Base-by-base conservation (phyloP, 1,140 invertebrate species). In the Akabosia matsudoensis region DNA sequence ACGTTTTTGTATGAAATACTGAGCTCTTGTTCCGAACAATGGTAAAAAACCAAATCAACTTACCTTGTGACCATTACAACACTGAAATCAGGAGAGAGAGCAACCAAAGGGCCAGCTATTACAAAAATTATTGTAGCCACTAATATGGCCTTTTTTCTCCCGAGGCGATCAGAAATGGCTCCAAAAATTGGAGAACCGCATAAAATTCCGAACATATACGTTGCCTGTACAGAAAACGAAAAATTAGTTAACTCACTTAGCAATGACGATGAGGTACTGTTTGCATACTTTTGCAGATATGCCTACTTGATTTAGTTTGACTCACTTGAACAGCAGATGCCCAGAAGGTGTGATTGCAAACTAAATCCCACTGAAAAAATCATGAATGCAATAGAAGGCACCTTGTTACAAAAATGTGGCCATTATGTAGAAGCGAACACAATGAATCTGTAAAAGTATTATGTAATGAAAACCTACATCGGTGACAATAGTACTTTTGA, bases 121-220 rank as follows among this genome's bases (percentile, higher is more conserved):
- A 76, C 73, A 70, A 80, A 82, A 33, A 82, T 79, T 18, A 79
- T 24, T 18, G 78, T 73, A 7, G 79, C 56, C 75, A 79, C 74
- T 30, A 78, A 70, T 33, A 81, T 77, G 10, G 79, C 67, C 37
- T 71, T 78, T 64, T 72, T 79, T 61, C 81, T 33, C 45, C 81
- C 81, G 18, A 78, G 54, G 64, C 79, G 78, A 64, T 82, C 81
- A 30, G 81, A 82, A 2, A 80, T 24, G 16, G 76, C 75, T 51
- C 81, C 81, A 45, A 81, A 81, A 18, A 81, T 78, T 33, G 79
- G 79, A 37, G 72, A 75, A 0, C 81, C 79, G 28, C 74, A 51
- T 3, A 82, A 54, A 61, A 81, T 81, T n/a, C 81, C 81, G 61
- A 82, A n/a, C 81, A 82, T 82, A 71, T 81, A 82, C 74, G 79